Conservation (phyloP, 1,140 invertebrate genomes). For the Scaptodrosophila lebanonensis region DNA sequence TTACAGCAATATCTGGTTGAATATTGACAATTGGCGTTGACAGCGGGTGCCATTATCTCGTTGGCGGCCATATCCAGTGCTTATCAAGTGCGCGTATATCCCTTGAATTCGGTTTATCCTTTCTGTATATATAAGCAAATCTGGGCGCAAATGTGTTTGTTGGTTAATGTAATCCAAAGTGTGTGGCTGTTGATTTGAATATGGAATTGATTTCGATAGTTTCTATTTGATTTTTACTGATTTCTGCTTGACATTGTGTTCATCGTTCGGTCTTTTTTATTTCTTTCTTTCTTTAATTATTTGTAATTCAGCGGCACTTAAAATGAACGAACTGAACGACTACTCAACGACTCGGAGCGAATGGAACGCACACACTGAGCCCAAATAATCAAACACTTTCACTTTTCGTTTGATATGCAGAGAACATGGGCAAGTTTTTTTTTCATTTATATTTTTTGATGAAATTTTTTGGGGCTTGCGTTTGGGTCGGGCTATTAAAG, state of each 20-base stretch:
- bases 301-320: slow-evolving; percentile 62
- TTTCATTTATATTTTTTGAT: slow-evolving; percentile 10
- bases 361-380: slow-evolving; percentile 40
- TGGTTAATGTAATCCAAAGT: slow-evolving; percentile 47
- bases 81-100: no score
- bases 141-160: background rate
- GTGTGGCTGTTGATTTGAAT: slow-evolving; percentile 2
- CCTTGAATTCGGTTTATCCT: slow-evolving; percentile 12
- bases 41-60: slow-evolving; percentile 74
- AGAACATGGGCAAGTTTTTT: slow-evolving; percentile 43
- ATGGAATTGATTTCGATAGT: slow-evolving; percentile 32
- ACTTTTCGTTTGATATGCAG: slow-evolving; percentile 64
- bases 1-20: slow-evolving; percentile 76
- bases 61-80: slow-evolving; percentile 70
- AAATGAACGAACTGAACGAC: background rate
- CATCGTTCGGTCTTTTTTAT: slow-evolving; percentile 46
- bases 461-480: slow-evolving; percentile 5
- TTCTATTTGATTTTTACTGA: slow-evolving; percentile 43
- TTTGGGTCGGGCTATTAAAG: slow-evolving; percentile 3
- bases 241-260: slow-evolving; percentile 38
- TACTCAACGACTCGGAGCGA: no score
- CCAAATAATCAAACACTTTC: slow-evolving; percentile 53
- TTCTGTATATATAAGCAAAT: slow-evolving; percentile 33
- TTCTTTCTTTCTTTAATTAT: slow-evolving; percentile 31
- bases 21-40: slow-evolving; percentile 75